These are phyloP conservation scores for Gibbula magus DNA, from an alignment of 2,888 invertebrate genomes.

Conservation along the genomic window DNA sequence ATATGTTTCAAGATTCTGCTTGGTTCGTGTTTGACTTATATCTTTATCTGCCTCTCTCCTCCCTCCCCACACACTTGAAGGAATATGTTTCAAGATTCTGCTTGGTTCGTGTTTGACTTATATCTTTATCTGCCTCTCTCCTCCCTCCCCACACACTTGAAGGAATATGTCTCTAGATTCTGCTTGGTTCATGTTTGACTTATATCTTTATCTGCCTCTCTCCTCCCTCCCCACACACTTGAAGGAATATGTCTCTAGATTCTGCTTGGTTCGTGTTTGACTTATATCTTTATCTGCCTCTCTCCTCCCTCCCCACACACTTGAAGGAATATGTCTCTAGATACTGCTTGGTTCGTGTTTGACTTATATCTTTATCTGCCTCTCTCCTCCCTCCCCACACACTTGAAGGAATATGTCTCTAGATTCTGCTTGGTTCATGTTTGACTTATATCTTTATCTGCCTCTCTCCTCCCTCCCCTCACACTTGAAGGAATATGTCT, in stretches of 20 bases:
- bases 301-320: too few species aligned
- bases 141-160: too few species aligned
- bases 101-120: not conserved
- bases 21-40: not conserved
- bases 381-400: not conserved
- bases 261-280: not conserved
- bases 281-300: not conserved
- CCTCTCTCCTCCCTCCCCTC: not conserved
- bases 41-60: not conserved
- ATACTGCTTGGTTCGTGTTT: not conserved
- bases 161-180: too few species aligned
- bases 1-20: too few species aligned
- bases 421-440: not conserved
- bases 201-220: not conserved
- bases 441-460: not conserved
- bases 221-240: not conserved
- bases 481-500: too few species aligned
- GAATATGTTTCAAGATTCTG: not conserved
- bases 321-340: too few species aligned
- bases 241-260: not conserved
- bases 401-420: not conserved
- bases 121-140: not conserved
- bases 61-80: not conserved
- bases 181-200: not conserved
- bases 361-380: not conserved